phyloP scores from a whole-genome alignment of 2,797 vertebrate species.

The Chaetophractus vellerosus region DNA sequence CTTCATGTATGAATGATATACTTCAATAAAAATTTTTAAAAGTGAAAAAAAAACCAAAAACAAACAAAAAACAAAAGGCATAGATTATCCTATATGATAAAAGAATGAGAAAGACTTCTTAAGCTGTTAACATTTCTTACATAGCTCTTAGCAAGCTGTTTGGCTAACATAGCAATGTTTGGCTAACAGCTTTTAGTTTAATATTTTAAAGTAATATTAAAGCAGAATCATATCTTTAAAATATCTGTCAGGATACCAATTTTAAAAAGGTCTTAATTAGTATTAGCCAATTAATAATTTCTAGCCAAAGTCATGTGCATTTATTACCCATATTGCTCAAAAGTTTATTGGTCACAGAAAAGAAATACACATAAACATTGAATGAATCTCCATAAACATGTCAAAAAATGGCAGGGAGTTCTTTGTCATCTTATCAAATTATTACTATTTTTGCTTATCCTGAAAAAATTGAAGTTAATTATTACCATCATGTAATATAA shows the following conservation, averaged over 20 bases:
- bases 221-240: background rate
- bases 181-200: too few relatives aligned
- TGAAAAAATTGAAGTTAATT: conserved; percentile 56
- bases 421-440: background rate
- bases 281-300: conserved; percentile 53
- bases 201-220: background rate
- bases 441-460: background rate
- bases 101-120: too few relatives aligned
- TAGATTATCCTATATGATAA: too few relatives aligned
- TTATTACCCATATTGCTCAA: conserved; percentile 41
- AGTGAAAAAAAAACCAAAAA: too few relatives aligned
- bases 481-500: conserved; percentile 3
- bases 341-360: conserved; percentile 60
- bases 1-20: too few relatives aligned
- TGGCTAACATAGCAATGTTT: too few relatives aligned
- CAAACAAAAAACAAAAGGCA: too few relatives aligned
- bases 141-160: too few relatives aligned
- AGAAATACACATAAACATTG: conserved; percentile 58
- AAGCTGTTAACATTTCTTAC: too few relatives aligned
- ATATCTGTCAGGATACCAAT: background rate
- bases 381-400: conserved; percentile 29
- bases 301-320: background rate
- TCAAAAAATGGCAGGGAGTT: conserved; percentile 1
- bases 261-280: conserved; percentile 12
- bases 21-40: too few relatives aligned